Conservation (phyloP, 2,113 vertebrate species). For the Chaetodon auriga region DNA sequence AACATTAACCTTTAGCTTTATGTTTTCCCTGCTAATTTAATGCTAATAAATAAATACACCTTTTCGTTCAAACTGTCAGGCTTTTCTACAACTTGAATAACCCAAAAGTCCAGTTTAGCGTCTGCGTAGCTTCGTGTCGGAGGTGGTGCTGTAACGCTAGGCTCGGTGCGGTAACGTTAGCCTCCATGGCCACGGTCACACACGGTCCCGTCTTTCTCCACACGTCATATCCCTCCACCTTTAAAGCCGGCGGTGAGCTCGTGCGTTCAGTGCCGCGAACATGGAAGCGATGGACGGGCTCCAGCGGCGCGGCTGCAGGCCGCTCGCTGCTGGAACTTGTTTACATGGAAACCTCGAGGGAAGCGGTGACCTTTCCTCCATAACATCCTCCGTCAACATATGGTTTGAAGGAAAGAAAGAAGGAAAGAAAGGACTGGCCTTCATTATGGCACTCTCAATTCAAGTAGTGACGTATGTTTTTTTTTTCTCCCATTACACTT, state of each 20-base stretch:
- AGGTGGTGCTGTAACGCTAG: not conserved
- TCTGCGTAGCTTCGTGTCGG: constrained; percentile 36
- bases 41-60: not conserved
- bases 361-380: not conserved
- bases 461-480: not conserved
- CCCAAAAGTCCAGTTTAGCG: not conserved
- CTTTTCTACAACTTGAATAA: not conserved
- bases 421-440: not conserved
- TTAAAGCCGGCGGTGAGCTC: not conserved
- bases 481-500: not conserved
- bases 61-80: not conserved
- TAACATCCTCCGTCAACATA: not conserved
- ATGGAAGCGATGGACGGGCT: not conserved
- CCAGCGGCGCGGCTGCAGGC: constrained; percentile 26
- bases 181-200: constrained; percentile 8
- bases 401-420: not conserved
- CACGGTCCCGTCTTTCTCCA: not conserved
- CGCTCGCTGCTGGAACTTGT: constrained; percentile 10
- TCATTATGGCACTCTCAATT: not conserved
- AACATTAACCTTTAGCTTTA: constrained; percentile 27
- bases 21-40: not conserved
- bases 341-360: constrained; percentile 20
- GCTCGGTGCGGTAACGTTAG: constrained; percentile 38
- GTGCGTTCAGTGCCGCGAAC: not conserved
- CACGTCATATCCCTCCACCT: not conserved